A percentile compares a stretch with the other conserved stretches of the same genome.
Conservation (phyloP, 2,888 invertebrate species). For the Rhopalosiphum nymphaeae region DNA sequence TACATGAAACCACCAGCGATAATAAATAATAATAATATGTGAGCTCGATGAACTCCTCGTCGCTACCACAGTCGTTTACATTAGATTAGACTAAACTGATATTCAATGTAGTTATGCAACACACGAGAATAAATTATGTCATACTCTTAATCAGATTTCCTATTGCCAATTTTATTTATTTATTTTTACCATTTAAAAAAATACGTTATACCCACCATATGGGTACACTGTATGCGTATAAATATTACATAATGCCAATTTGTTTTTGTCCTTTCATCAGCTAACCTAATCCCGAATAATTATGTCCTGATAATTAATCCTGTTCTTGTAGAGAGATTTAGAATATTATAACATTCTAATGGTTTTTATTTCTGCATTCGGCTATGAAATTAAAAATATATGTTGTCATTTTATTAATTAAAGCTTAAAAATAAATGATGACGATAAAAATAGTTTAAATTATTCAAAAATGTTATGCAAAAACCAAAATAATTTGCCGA, state of each 20-base stretch:
- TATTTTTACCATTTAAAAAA: neutral
- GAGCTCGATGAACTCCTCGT: conserved; percentile 9
- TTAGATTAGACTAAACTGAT: neutral
- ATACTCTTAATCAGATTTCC: neutral
- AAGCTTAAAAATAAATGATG: neutral
- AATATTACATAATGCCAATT: neutral
- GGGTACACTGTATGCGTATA: neutral
- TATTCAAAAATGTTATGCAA: neutral
- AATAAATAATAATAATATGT: neutral
- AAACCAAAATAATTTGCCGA: neutral
- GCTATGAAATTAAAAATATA: neutral
- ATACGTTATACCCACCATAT: neutral
- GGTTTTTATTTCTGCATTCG: neutral
- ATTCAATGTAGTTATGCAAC: neutral
- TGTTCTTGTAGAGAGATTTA: neutral
- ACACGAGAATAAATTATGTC: neutral
- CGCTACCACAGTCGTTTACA: neutral
- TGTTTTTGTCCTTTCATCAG: neutral
- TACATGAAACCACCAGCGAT: neutral
- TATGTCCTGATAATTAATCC: neutral
- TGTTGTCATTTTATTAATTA: neutral
- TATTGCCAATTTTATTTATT: neutral
- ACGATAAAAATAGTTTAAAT: neutral
- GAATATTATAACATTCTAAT: neutral
- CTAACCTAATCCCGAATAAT: neutral